Evolutionary conservation across 2,797 vertebrate species (phyloP), one percentile per base, ranked within the genome.

Genomic region (Acrocephalus scirpaceus): DNA sequence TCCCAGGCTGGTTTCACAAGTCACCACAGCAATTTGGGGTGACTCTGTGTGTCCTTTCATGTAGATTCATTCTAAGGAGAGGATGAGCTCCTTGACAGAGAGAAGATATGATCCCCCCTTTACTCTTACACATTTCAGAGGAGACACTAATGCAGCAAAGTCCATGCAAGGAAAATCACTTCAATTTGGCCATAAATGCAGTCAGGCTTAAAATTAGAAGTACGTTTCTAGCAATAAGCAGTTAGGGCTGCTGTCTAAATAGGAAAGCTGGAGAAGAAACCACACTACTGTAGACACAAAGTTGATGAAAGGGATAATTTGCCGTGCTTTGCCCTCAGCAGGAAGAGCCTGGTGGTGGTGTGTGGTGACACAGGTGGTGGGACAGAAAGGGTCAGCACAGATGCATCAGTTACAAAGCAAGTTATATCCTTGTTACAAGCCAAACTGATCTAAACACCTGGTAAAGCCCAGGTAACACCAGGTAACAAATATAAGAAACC

Each of bases 131-230:
- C 30, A 58, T 75, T 44, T 62, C 69, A 53, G 38, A 86, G 76
- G 66, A 81, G 47, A 75, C 73, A 54, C 26, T 27, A 86, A 67
- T 34, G 26, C 44, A 88, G 57, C 50, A 57, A 89, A 77, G 75
- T 27, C 38, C 57, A 45, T 47, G 57, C 57, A 88, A 90, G 61
- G n/a, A 72, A 77, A 74, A 86, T 47, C 14, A 11, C 57, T 86
- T 13, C 66, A 90, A 78, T 75, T 45, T 72, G 70, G 38, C 44
- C 51, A 73, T 81, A 75, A 84, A 87, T 34, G 29, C 53, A 73
- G 44, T 84, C 62, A 88, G 91, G 75, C 42, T 93, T 85, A 80
- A 93, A 88, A 94, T 91, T 38, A 82, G 60, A 76, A 85, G 48
- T 45, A 26, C 2, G 0, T 66, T 90, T 77, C 60, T 47, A 76